These are phyloP conservation scores for Tauraco erythrolophus DNA, from an alignment of 2,113 vertebrate species.

Conservation along the genomic window DNA sequence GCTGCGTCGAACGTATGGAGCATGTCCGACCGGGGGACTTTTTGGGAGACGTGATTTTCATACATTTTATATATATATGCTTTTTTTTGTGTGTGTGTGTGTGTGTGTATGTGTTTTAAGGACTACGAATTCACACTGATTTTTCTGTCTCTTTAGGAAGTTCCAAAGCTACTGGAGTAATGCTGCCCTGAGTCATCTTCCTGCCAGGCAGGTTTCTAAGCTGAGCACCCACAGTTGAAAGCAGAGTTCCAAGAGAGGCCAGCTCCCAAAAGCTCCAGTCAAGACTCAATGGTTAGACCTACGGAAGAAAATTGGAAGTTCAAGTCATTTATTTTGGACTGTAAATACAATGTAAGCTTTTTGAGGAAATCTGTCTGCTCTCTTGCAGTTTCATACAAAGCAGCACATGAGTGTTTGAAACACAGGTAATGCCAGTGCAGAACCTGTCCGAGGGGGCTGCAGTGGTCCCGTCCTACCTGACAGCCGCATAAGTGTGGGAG, in stretches of 20 bases:
- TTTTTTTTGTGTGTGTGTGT: not conserved
- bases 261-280: not conserved
- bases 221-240: not conserved
- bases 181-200: fast-evolving
- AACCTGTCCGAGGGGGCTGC: not conserved
- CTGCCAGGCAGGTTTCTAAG: not conserved
- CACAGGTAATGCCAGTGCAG: not conserved
- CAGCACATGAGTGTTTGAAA: not conserved
- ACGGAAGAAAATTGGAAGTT: not conserved
- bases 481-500: not conserved
- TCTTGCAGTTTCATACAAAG: not conserved
- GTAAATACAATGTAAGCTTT: not conserved
- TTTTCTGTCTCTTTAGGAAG: not conserved
- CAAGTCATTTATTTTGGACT: not conserved
- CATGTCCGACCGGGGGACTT: not conserved
- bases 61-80: not conserved
- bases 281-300: not conserved
- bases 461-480: not conserved
- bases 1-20: not conserved
- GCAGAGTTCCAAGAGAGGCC: not conserved
- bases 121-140: not conserved
- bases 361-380: not conserved
- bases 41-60: not conserved
- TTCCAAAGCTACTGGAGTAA: not conserved
- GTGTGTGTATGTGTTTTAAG: not conserved